A percentile compares a stretch with the other conserved stretches of the same genome.
phyloP scores from a whole-genome alignment of 2,113 vertebrate genomes.

The Petrocephalus microphthalmus region DNA sequence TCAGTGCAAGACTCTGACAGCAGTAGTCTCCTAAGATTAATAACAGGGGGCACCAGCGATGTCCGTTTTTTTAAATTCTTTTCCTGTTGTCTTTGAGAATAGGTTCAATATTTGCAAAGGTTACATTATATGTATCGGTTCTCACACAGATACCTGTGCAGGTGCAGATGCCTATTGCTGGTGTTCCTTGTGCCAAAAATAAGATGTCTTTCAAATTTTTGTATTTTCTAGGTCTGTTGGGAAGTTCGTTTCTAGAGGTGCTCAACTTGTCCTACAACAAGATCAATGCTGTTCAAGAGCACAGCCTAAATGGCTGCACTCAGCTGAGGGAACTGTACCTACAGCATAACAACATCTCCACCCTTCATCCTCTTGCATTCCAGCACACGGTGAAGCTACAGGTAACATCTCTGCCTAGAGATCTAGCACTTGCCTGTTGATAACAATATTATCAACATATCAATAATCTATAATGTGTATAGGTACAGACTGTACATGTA shows the following conservation, averaged over 20 bases:
- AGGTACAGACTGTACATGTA: background rate
- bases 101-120: background rate
- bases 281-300: constrained; percentile 55
- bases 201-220: background rate
- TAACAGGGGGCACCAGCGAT: background rate
- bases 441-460: background rate
- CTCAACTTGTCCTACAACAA: constrained; percentile 70
- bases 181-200: background rate
- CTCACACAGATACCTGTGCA: background rate
- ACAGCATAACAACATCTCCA: constrained; percentile 67
- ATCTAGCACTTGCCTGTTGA: background rate
- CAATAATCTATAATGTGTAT: no score
- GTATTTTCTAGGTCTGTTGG: constrained; percentile 48
- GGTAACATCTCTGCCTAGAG: constrained; percentile 49
- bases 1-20: background rate
- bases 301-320: constrained; percentile 61
- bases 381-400: constrained; percentile 62
- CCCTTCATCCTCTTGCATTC: constrained; percentile 67
- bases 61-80: background rate
- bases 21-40: background rate
- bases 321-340: constrained; percentile 66
- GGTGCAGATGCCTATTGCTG: background rate
- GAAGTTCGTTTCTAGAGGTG: constrained; percentile 52
- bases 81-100: background rate
- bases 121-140: background rate